Base-by-base conservation (phyloP, 1,140 invertebrate species). In the Heliconius himera region DNA sequence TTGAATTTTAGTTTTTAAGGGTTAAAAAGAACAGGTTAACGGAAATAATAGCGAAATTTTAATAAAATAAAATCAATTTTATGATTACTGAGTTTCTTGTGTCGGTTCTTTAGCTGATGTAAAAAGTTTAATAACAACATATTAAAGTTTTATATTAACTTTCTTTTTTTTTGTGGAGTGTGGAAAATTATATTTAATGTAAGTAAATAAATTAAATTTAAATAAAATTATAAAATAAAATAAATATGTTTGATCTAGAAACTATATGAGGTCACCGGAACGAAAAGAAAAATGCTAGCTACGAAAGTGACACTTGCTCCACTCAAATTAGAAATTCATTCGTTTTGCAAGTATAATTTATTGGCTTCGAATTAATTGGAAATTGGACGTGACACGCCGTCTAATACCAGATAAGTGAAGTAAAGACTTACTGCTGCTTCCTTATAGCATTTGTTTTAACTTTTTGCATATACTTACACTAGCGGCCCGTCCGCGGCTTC, bases 291-390 rank as follows among this genome's bases (percentile, higher is more conserved):
- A 74, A 78, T 54, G 77, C 56, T 36, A 36, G 22, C 54, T 46
- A 74, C 11, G 29, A 78, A 78, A 73, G 54, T 78, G 77, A 74
- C 56, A 60, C 77, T 78, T 78, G 73, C 33, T 72, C 38, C 77
- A 66, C 36, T 74, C 46, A 54, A 78, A 78, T 74, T 78, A 78
- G 36, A 72, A 74, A 74, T 78, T 74, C 71, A 66, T 78, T 74
- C 73, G 20, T 26, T 74, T 78, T 74, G 73, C 77, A 78, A 74
- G 73, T 74, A 79, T 77, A 73, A 79, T 79, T 82, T 79, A 83
- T 81, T 81, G 76, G 81, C 79, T 80, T 73, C 72, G 77, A 79
- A 77, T 83, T 83, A 83, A 86, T 86, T 84, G 85, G 82, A 79
- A 86, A 86, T 83, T 83, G 70, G 80, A 73, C 72, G 80, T 80